phyloP scores from a whole-genome alignment of 2,113 vertebrate species.

The Gopherus flavomarginatus region DNA sequence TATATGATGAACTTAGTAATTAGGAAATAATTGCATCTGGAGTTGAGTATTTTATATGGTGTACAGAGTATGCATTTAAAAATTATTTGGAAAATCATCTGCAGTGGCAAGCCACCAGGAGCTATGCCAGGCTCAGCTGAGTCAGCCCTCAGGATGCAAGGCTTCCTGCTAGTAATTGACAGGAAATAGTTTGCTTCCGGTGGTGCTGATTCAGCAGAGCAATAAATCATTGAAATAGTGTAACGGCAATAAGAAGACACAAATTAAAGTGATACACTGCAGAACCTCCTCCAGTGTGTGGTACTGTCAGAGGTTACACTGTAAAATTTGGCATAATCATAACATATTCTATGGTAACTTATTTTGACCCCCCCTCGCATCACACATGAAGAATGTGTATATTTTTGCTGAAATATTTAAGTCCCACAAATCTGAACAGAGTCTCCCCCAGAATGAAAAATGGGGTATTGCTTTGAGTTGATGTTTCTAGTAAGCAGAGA shows the following conservation, averaged over 20 bases:
- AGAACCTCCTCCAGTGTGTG: neutral
- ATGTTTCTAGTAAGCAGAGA: neutral
- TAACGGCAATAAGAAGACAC: neutral
- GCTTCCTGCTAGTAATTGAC: constrained; percentile 40
- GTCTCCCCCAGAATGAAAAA: neutral
- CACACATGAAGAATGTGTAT: neutral
- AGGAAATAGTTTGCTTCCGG: constrained; percentile 66
- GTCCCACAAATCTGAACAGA: neutral
- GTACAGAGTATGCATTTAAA: neutral
- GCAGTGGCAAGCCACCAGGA: constrained; percentile 10
- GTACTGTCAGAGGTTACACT: neutral
- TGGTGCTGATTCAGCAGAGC: constrained; percentile 43
- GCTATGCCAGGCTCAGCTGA: neutral
- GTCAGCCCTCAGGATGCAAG: constrained; percentile 53
- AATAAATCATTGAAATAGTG: constrained; percentile 7
- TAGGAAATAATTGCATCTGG: constrained; percentile 21
- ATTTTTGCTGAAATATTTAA: neutral
- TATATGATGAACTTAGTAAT: constrained; percentile 57
- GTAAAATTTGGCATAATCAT: neutral
- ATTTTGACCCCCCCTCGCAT: neutral
- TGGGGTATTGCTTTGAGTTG: neutral
- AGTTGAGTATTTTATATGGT: constrained; percentile 2
- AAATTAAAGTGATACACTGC: neutral
- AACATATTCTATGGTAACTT: neutral
- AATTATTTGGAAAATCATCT: constrained; percentile 46